Evolutionary conservation across 2,888 invertebrate species (phyloP), one percentile per base, ranked within the genome.

Genomic region (Sarcophaga rosellei): DNA sequence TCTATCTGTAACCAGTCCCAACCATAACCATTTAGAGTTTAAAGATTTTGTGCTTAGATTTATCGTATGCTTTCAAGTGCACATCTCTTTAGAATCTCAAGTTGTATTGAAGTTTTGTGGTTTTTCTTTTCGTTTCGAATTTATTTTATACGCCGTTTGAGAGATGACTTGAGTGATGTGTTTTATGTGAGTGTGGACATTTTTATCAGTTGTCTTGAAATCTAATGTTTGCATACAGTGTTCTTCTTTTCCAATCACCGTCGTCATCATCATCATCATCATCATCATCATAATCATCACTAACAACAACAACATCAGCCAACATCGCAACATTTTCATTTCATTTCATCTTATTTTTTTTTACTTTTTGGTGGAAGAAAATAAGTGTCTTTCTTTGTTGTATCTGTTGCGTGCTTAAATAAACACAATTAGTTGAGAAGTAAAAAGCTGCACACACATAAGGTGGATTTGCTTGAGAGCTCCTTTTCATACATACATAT

Each of bases 131-230:
- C 6, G 35, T 35, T 35, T 35, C 35, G 25, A 17, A 59, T 69
- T 59, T 77, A 62, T 59, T 59, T 72, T 57, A 53, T 57, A 45
- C 69, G 74, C 78, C 61, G 47, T 79, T 57, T 70, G 35, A 45
- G 21, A 69, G 86, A 84, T 84, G 81, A 61, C 81, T 86, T 86
- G 86, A 86, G 74, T 86, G 86, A 86, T 86, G 86, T 86, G 76
- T 86, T 86, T 81, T 66, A 78, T 78, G 78, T 77, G 81, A 86
- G 84, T 86, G 86, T 84, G 81, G 83, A 87, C 86, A 87, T 62
- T 86, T 87, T 87, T 87, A 88, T 88, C 88, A 86, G 69, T 86
- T 83, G 84, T 72, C 82, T 86, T 80, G 88, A 88, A 88, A 88
- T 88, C 88, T 72, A 82, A 84, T 88, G 88, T 88, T 88, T 88